A percentile compares a stretch with the other conserved stretches of the same genome.
Evolutionary conservation across 2,797 vertebrate species (phyloP).

Genomic region (Pipistrellus pygmaeus): DNA sequence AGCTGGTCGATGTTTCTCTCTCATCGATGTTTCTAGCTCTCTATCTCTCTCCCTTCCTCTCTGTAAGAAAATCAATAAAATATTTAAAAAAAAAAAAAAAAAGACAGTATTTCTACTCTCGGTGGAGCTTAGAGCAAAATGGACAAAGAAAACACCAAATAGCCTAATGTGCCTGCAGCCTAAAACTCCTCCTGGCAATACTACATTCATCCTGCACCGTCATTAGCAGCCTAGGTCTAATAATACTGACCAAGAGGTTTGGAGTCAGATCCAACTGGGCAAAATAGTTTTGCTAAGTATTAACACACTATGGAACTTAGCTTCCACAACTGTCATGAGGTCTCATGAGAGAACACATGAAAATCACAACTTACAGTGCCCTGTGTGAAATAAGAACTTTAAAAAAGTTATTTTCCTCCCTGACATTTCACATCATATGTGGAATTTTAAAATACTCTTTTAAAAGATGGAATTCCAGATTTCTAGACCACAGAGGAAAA

Average conservation of each 20-base stretch:
- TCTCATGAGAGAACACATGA: background rate
- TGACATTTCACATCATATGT: background rate
- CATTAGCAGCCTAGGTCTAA: background rate
- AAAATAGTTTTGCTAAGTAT: background rate
- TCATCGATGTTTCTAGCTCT: too few species aligned
- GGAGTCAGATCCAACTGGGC: background rate
- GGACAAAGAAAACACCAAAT: background rate
- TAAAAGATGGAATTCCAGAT: constrained; percentile 51
- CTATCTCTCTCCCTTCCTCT: too few species aligned
- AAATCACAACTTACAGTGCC: background rate
- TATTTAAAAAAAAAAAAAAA: too few species aligned
- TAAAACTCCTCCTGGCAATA: background rate
- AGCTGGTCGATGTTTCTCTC: too few species aligned
- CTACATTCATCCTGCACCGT: background rate
- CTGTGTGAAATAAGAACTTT: constrained; percentile 14
- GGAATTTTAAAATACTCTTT: constrained; percentile 41
- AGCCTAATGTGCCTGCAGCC: background rate
- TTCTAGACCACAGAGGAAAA: constrained; percentile 13
- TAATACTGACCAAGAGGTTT: background rate
- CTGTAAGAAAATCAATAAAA: too few species aligned
- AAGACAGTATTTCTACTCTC: background rate
- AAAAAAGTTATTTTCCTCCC: background rate
- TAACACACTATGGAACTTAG: background rate
- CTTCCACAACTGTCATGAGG: background rate
- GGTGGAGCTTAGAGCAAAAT: background rate